These are phyloP conservation scores for Zygogramma bicolorata DNA, from an alignment of 2,888 invertebrate genomes.

Conservation along the genomic window DNA sequence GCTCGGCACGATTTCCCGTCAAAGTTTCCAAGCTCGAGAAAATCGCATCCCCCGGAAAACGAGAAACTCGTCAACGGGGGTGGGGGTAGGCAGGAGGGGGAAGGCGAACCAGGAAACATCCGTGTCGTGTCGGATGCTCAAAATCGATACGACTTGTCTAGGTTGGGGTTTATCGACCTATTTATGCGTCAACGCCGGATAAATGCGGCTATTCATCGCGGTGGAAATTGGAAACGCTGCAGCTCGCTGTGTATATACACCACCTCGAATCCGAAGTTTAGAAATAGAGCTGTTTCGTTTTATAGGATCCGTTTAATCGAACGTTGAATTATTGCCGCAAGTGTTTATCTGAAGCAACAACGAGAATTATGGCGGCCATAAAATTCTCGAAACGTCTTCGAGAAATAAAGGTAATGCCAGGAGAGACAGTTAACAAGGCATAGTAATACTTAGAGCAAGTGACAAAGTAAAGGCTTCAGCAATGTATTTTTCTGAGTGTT, in stretches of 20 bases:
- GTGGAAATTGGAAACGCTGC: not conserved
- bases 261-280: not conserved
- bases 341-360: too few species aligned
- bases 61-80: not conserved
- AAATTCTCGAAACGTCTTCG: too few species aligned
- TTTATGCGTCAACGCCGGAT: conserved; percentile 24
- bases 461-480: too few species aligned
- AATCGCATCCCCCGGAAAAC: not conserved
- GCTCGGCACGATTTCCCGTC: not conserved
- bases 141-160: conserved; percentile 32
- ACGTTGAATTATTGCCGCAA: not conserved
- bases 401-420: too few species aligned
- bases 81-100: not conserved
- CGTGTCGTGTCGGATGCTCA: not conserved
- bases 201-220: conserved; percentile 4
- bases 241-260: not conserved
- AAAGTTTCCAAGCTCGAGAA: not conserved
- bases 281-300: not conserved
- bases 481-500: too few species aligned
- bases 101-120: not conserved
- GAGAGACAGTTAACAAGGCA: too few species aligned
- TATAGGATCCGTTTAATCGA: not conserved
- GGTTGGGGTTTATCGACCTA: conserved; percentile 36
- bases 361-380: too few species aligned
- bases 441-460: too few species aligned